Conservation (phyloP, 1,140 invertebrate genomes). For the Agrilus planipennis region DNA sequence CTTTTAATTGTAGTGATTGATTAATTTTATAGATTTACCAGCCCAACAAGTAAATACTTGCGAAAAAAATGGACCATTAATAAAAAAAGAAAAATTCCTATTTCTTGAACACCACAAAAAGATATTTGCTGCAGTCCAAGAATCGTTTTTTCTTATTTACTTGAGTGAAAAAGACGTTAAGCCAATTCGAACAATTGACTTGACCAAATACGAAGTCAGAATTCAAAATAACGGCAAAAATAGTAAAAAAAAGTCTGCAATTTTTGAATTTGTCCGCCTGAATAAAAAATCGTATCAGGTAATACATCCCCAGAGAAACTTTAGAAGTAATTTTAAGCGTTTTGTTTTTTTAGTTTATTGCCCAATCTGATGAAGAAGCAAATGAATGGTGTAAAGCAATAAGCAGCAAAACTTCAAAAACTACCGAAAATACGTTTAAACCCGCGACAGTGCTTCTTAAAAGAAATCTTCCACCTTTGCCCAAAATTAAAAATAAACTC, state of each 20-base stretch:
- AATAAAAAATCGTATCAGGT: conserved; percentile 1
- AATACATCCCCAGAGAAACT: too few species aligned
- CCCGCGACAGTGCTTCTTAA: too few species aligned
- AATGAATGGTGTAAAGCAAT: not conserved
- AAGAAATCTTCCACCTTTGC: too few species aligned
- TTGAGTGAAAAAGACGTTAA: not conserved
- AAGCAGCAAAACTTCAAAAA: too few species aligned
- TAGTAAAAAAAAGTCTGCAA: conserved; percentile 1
- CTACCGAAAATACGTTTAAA: too few species aligned
- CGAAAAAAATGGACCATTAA: not conserved
- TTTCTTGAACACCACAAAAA: conserved; percentile 4
- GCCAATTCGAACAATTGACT: conserved; percentile 1
- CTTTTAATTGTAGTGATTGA: not conserved
- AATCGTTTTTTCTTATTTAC: not conserved
- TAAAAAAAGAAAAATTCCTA: not conserved
- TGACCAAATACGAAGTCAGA: conserved; percentile 3
- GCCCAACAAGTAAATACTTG: not conserved
- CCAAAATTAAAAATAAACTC: too few species aligned
- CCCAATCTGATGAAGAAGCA: not conserved
- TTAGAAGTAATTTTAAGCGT: not conserved
- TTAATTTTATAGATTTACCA: not conserved
- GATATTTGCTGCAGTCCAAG: not conserved
- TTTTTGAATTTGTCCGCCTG: not conserved
- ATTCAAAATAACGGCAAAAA: not conserved
- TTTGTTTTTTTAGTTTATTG: not conserved